Evolutionary conservation across 92 coral and sea anemone genomes (phyloP).

Genomic region (Porites evermanni): DNA sequence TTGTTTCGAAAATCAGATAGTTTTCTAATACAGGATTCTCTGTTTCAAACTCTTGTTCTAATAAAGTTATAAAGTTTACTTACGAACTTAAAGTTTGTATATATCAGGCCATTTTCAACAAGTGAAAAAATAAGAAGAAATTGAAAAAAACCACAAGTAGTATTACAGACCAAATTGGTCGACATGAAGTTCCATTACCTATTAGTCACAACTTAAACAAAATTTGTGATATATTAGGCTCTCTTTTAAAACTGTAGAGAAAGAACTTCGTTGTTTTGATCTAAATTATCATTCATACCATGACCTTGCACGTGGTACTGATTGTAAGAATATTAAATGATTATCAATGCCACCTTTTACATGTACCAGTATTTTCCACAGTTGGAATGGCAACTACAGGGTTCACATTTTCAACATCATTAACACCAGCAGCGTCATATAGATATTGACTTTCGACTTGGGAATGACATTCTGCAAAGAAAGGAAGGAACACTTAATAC

Average conservation of each 20-base stretch:
- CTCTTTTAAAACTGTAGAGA: neutral
- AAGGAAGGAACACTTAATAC: neutral
- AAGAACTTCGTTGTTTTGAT: neutral
- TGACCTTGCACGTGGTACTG: neutral
- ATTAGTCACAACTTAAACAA: too few species aligned
- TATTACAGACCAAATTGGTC: too few species aligned
- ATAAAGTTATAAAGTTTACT: too few species aligned
- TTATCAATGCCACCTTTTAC: neutral
- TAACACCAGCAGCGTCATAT: neutral
- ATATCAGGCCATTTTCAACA: neutral
- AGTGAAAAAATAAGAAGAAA: neutral
- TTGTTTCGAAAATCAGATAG: neutral
- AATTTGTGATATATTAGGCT: too few species aligned
- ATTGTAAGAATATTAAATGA: neutral
- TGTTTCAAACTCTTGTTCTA: neutral
- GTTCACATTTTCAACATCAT: neutral
- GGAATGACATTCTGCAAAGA: constrained; percentile 1
- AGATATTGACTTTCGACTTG: neutral
- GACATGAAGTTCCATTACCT: too few species aligned
- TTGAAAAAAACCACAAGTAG: too few species aligned
- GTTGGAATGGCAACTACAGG: neutral
- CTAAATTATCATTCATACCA: neutral
- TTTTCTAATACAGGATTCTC: constrained; percentile 4
- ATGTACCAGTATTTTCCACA: neutral
- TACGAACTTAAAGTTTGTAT: neutral